Evolutionary conservation across 1,140 invertebrate genomes (phyloP).

Genomic region (Aphelenchoides fujianensis): DNA sequence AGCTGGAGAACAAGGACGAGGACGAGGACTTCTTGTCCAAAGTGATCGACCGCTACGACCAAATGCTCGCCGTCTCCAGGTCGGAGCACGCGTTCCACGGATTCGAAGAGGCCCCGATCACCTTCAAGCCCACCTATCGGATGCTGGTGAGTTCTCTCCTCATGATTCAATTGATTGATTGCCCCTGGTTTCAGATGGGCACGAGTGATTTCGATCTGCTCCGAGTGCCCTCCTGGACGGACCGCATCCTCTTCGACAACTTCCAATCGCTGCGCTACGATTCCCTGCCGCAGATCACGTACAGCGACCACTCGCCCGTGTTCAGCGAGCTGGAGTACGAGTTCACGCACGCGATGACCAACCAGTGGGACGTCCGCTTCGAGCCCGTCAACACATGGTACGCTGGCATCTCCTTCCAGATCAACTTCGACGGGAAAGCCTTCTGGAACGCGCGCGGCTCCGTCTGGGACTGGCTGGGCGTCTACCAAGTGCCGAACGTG

Average conservation of each 20-base stretch:
- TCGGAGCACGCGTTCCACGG: not conserved
- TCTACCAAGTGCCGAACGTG: not conserved
- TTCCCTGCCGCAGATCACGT: not conserved
- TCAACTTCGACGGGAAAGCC: not conserved
- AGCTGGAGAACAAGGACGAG: not conserved
- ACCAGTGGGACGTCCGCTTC: not conserved
- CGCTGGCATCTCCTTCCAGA: not conserved
- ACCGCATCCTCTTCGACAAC: slow-evolving; percentile 7
- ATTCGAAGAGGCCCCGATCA: slow-evolving; percentile 2
- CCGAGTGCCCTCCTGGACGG: slow-evolving; percentile 6
- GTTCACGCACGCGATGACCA: not conserved
- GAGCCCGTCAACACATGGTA: not conserved
- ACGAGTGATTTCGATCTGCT: not conserved
- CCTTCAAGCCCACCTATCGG: slow-evolving; percentile 8
- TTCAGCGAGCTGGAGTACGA: not conserved
- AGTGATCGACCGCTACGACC: not conserved
- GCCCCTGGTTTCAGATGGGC: slow-evolving; percentile 3
- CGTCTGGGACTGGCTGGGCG: slow-evolving; percentile 1
- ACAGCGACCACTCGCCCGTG: slow-evolving; percentile 6
- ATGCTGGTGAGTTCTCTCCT: not conserved
- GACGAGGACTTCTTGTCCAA: not conserved
- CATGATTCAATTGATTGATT: not conserved
- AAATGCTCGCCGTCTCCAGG: not conserved
- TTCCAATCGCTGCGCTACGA: not conserved
- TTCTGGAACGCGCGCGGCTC: slow-evolving; percentile 3